Percentiles rank a stretch among this genome's conserved stretches.
Evolutionary conservation across 1,140 invertebrate genomes (phyloP).

Genomic region (Solenopsis invicta): DNA sequence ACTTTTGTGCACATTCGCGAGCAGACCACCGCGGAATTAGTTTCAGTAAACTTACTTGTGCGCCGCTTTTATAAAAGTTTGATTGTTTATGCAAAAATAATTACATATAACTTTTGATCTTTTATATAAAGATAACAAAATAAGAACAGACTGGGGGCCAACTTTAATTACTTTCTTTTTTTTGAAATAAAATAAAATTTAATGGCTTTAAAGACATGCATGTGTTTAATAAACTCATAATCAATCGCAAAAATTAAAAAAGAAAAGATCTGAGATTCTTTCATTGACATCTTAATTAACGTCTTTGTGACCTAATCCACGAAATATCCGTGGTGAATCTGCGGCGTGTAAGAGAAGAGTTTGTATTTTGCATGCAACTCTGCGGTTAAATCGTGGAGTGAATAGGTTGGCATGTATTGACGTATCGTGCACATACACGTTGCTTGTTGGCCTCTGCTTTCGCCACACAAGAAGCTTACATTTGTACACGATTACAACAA

Average conservation of each 20-base stretch:
- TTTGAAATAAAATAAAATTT: neutral
- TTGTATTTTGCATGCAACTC: constrained; percentile 6
- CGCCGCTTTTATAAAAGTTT: no score
- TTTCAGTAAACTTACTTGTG: constrained; percentile 21
- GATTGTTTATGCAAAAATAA: constrained; percentile 33
- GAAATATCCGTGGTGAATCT: neutral
- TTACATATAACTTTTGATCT: constrained; percentile 12
- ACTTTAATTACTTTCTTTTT: constrained; percentile 18
- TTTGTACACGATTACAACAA: constrained; percentile 12
- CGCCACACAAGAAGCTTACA: constrained; percentile 22
- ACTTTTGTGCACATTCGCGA: neutral
- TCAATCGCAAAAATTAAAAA: neutral
- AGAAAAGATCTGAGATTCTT: neutral
- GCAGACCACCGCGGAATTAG: constrained; percentile 15
- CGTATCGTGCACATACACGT: neutral
- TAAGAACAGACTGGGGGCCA: neutral
- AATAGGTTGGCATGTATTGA: neutral
- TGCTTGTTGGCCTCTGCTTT: constrained; percentile 29
- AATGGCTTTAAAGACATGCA: neutral
- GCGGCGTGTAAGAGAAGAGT: neutral
- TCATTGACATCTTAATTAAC: neutral
- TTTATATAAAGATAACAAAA: constrained; percentile 16
- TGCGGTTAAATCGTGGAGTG: constrained; percentile 4
- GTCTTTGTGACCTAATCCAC: neutral
- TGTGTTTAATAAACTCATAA: neutral